Evolutionary conservation across 2,888 invertebrate genomes (phyloP).

Genomic region (Sphaerophoria taeniata): DNA sequence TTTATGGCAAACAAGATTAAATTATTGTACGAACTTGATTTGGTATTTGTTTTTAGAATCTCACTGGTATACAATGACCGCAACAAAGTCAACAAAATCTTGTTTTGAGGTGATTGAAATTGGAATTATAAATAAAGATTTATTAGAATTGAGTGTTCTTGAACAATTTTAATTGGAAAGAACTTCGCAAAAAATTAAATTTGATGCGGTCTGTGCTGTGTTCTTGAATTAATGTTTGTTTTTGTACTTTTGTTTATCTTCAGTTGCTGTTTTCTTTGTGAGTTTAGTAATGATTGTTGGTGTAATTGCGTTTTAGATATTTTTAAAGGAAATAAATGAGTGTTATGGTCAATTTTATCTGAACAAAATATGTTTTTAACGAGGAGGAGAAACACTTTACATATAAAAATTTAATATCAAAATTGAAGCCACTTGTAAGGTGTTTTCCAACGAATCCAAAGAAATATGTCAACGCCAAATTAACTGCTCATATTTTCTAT

Average conservation of each 20-base stretch:
- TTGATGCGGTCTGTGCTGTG: constrained; percentile 1
- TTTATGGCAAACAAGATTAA: constrained; percentile 60
- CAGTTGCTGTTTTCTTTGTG: background rate
- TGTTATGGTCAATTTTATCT: background rate
- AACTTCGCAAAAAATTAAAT: background rate
- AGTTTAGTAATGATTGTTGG: background rate
- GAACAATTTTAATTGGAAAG: constrained; percentile 21
- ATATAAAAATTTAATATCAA: no score
- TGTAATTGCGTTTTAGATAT: constrained; percentile 1
- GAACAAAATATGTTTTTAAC: no score
- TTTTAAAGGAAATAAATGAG: background rate
- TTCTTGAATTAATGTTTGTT: background rate
- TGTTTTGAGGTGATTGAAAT: constrained; percentile 34
- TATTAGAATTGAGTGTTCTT: background rate
- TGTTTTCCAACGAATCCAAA: no score
- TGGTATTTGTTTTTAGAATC: constrained; percentile 38
- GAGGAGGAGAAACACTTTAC: no score
- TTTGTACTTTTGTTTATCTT: background rate
- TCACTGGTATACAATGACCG: constrained; percentile 7
- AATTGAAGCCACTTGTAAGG: no score
- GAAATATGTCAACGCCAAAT: no score
- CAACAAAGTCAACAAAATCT: background rate
- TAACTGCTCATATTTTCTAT: no score
- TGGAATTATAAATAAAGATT: constrained; percentile 20
- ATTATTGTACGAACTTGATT: constrained; percentile 48